Base-by-base conservation (phyloP, 2,797 vertebrate species). In the Salmo trutta region DNA sequence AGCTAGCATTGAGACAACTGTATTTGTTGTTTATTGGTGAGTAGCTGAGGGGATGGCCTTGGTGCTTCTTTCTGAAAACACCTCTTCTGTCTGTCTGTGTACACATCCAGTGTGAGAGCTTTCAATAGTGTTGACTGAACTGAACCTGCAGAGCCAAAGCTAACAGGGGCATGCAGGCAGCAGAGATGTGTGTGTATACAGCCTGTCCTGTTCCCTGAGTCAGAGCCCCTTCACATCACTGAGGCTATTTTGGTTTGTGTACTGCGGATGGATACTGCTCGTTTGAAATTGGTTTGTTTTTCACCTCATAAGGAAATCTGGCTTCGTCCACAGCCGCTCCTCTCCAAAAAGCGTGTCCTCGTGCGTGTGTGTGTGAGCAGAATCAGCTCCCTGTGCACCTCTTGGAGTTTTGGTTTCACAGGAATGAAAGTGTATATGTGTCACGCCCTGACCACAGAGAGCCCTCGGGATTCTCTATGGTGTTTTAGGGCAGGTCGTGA, bases 141-240 rank as follows among this genome's bases (percentile, higher is more conserved):
- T 84, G 82, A 89, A 82, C 88, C 82, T 82, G 79, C 77, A 64
- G 71, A 54, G 84, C 90, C 89, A 91, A 92, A 92, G 90, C 88
- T 86, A 92, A 90, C 89, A 88, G 86, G 86, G 88, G 84, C 21
- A 3, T 47, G 41, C 41, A 47, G 41, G 41, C 41, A 47, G 24
- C 12, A 47, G 41, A 47, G 41, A 4, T 29, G 33, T 41, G 8
- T 47, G 53, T 24, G 10, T 62, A 1, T 10, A 24, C 59, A 62
- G 59, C 21, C 21, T n/a, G 56, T 21, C 54, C 17, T 56, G 4
- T 56, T 56, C 53, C 41, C 53, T 56, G 53, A 56, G 19, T 7
- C 56, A 59, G 56, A 8, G 56, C 56, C 6, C 56, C 6, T 6
- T 21, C 56, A 19, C 56, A 21, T 21, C 10, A 47, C 41, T 47